Evolutionary conservation across 2,888 invertebrate genomes (phyloP).

Genomic region (Lasioglossum zephyrum): DNA sequence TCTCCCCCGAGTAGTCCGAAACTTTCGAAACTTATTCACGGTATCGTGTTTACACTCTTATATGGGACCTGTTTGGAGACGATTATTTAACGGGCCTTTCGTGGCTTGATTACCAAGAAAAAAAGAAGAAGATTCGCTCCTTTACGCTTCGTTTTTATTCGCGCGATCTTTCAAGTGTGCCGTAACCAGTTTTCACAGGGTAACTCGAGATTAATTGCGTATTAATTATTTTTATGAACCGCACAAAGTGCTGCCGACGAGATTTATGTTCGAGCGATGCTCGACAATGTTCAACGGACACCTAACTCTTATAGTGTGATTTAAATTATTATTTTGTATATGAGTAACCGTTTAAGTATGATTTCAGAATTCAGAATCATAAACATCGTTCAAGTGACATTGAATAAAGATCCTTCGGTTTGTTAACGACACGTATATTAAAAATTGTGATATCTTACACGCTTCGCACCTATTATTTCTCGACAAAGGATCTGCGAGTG

Average conservation of each 20-base stretch:
- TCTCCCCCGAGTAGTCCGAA: not conserved
- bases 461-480: not conserved
- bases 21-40: not conserved
- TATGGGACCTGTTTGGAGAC: not conserved
- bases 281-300: not conserved
- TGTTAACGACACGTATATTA: not conserved
- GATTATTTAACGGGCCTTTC: not conserved
- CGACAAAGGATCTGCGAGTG: not conserved
- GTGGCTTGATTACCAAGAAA: not conserved
- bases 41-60: not conserved
- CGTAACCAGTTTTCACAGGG: not conserved
- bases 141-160: not conserved
- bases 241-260: not conserved
- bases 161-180: not conserved
- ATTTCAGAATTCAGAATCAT: not conserved
- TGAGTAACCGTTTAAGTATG: not conserved
- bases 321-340: not conserved
- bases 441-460: not conserved
- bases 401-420: not conserved
- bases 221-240: slow-evolving; percentile 5
- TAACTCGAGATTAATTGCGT: not conserved
- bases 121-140: not conserved
- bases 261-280: not conserved
- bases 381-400: not conserved
- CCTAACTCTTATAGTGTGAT: not conserved